Percentiles rank a stretch among this genome's conserved stretches.
Conservation (phyloP, 2,888 invertebrate genomes). For the Pyrocoelia pectoralis region DNA sequence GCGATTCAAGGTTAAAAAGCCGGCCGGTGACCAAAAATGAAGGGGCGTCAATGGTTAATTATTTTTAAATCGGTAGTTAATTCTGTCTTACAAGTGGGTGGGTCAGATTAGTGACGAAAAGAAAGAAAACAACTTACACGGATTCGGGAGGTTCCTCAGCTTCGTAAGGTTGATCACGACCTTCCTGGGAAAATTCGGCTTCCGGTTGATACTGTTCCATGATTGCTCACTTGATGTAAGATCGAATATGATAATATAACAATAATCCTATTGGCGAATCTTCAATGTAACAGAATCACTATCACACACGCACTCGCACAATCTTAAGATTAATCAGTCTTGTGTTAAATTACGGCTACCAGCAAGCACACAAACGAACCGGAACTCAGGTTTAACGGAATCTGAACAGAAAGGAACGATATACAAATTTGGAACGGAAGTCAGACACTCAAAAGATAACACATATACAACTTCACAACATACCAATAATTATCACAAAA, state of each 20-base stretch:
- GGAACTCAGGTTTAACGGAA: constrained; percentile 39
- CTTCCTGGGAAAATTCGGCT: constrained; percentile 73
- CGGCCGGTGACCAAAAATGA: constrained; percentile 1
- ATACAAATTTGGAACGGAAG: constrained; percentile 42
- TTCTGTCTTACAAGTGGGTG: constrained; percentile 7
- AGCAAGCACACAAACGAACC: constrained; percentile 35
- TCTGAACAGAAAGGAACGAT: constrained; percentile 38
- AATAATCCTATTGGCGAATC: constrained; percentile 33
- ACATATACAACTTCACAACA: constrained; percentile 47
- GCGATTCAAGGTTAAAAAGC: constrained; percentile 11
- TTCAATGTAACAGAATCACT: constrained; percentile 27
- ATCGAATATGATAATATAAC: constrained; percentile 12
- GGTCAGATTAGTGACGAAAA: neutral
- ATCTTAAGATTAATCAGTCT: constrained; percentile 56
- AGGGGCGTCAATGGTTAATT: constrained; percentile 2
- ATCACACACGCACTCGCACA: constrained; percentile 43
- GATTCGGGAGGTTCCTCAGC: constrained; percentile 68
- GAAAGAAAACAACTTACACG: constrained; percentile 58
- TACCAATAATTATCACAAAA: constrained; percentile 46
- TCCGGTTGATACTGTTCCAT: constrained; percentile 60
- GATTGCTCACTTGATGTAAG: constrained; percentile 28
- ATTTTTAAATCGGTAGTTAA: constrained; percentile 10
- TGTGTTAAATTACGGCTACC: constrained; percentile 35
- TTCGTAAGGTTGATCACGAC: constrained; percentile 76
- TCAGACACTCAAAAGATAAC: constrained; percentile 38